These are phyloP conservation scores for Pungitius pungitius DNA, from an alignment of 2,113 vertebrate genomes.

Conservation along the genomic window DNA sequence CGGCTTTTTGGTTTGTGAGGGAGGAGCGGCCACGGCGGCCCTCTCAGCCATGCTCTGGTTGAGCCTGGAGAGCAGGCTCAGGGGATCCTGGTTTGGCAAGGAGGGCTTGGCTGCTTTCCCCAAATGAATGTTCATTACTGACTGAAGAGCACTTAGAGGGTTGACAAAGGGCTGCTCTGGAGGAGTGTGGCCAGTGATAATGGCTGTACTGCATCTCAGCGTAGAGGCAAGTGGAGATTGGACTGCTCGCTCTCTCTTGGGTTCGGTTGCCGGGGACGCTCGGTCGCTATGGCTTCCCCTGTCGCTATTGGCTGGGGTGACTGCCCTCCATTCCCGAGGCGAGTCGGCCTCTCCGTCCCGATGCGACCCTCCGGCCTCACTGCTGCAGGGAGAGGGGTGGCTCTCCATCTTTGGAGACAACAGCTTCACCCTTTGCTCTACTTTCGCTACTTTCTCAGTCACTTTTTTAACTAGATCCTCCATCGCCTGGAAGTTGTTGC, in stretches of 20 bases:
- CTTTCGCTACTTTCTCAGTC: constrained; percentile 92
- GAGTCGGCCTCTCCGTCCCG: constrained; percentile 81
- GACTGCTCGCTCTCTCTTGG: constrained; percentile 76
- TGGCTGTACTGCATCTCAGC: constrained; percentile 88
- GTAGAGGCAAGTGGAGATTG: constrained; percentile 75
- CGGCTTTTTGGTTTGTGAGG: constrained; percentile 87
- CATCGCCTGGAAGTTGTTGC: constrained; percentile 94
- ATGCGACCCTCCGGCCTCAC: constrained; percentile 84
- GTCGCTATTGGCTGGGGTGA: constrained; percentile 85
- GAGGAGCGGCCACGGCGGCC: constrained; percentile 91
- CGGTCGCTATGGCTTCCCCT: constrained; percentile 74
- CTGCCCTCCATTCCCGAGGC: constrained; percentile 82
- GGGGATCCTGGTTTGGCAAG: constrained; percentile 93
- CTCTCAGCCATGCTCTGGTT: constrained; percentile 97
- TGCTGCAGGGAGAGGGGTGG: constrained; percentile 85
- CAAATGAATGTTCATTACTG: constrained; percentile 99
- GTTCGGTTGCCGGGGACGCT: constrained; percentile 72
- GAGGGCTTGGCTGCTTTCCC: constrained; percentile 98
- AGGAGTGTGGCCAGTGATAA: constrained; percentile 92
- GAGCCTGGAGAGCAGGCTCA: constrained; percentile 98
- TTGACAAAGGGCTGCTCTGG: constrained; percentile 97
- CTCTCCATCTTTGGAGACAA: constrained; percentile 85
- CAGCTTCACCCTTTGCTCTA: constrained; percentile 90
- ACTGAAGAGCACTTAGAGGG: constrained; percentile 97
- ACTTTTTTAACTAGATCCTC: constrained; percentile 95